A percentile compares a stretch with the other conserved stretches of the same genome.
phyloP scores from a whole-genome alignment of 2,888 invertebrate species.

The Dynastes maya region DNA sequence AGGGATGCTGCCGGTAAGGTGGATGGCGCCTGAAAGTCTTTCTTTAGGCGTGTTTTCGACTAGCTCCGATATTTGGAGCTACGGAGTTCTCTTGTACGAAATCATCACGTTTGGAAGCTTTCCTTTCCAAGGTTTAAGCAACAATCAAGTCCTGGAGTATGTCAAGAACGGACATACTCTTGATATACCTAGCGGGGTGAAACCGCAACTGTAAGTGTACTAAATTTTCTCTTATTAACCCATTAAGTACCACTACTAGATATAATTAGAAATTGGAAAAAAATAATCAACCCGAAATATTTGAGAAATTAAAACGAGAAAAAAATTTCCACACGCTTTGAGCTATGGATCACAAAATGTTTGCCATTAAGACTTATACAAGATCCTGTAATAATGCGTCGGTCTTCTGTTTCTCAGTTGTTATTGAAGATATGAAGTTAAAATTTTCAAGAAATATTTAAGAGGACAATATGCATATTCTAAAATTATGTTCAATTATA shows the following conservation, averaged over 20 bases:
- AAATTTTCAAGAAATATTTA: too few species aligned
- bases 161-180: conserved; percentile 85
- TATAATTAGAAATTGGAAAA: too few species aligned
- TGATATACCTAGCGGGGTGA: conserved; percentile 83
- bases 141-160: conserved; percentile 86
- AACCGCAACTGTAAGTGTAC: conserved; percentile 83
- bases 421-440: too few species aligned
- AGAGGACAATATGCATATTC: too few species aligned
- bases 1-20: conserved; percentile 90
- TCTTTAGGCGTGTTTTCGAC: conserved; percentile 88
- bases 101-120: conserved; percentile 93
- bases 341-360: too few species aligned
- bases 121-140: conserved; percentile 91
- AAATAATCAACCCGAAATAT: too few species aligned
- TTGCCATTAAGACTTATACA: too few species aligned
- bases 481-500: too few species aligned
- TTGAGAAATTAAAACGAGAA: too few species aligned
- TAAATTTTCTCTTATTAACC: conserved; percentile 2
- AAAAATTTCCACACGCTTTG: too few species aligned
- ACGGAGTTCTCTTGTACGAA: conserved; percentile 89
- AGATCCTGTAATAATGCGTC: too few species aligned
- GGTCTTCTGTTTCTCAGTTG: too few species aligned
- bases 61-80: conserved; percentile 93
- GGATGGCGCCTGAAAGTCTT: conserved; percentile 95
- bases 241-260: neutral